Conservation (phyloP, 2,113 vertebrate species). For the Paralichthys olivaceus region DNA sequence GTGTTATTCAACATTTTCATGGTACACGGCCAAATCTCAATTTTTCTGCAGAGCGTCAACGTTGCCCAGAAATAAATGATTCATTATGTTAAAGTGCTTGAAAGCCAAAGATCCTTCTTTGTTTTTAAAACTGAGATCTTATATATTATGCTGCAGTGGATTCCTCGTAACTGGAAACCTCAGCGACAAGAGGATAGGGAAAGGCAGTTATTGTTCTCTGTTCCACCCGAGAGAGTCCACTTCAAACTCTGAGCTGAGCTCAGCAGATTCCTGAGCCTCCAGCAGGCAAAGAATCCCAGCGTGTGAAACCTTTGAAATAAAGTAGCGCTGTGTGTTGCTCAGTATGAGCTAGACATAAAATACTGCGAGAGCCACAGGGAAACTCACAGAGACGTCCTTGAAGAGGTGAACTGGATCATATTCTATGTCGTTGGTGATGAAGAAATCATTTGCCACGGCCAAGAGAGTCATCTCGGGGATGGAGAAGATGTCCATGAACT, state of each 20-base stretch:
- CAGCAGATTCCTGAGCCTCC: slow-evolving; percentile 44
- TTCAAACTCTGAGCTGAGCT: neutral
- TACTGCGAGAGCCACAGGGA: neutral
- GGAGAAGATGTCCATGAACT: slow-evolving; percentile 91
- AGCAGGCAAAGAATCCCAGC: slow-evolving; percentile 30
- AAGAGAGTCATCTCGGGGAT: slow-evolving; percentile 89
- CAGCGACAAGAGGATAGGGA: neutral
- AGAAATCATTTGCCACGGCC: slow-evolving; percentile 87
- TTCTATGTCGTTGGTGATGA: slow-evolving; percentile 85
- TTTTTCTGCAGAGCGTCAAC: neutral
- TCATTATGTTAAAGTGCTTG: neutral
- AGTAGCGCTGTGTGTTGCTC: slow-evolving; percentile 1
- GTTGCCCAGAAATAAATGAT: neutral
- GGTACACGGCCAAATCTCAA: neutral
- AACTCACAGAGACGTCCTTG: slow-evolving; percentile 88
- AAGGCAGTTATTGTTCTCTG: slow-evolving; percentile 26
- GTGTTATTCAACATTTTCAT: neutral
- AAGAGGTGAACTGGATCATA: slow-evolving; percentile 89
- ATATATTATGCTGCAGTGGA: neutral
- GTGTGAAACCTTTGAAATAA: neutral
- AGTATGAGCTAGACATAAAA: neutral
- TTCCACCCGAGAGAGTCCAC: slow-evolving; percentile 11
- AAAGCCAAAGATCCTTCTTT: too few relatives aligned
- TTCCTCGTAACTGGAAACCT: slow-evolving; percentile 21
- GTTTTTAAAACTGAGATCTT: neutral